These are phyloP conservation scores for Orthosia gothica DNA, from an alignment of 2,888 invertebrate genomes.

Conservation along the genomic window DNA sequence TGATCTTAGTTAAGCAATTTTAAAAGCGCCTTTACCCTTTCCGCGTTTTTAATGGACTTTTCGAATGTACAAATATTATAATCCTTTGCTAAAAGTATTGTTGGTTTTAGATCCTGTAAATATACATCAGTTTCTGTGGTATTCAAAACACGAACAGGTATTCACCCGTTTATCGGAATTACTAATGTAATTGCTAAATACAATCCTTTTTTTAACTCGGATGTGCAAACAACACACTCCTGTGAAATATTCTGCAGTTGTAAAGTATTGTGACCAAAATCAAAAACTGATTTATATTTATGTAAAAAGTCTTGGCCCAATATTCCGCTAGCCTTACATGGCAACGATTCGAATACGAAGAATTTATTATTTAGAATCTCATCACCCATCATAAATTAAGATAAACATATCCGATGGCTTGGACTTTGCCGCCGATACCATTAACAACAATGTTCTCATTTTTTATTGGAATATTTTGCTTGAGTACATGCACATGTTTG, in stretches of 20 bases:
- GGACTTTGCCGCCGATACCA: slow-evolving; percentile 25
- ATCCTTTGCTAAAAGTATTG: not conserved
- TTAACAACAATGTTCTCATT: not conserved
- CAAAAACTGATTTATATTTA: too few species aligned
- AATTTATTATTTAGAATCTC: too few species aligned
- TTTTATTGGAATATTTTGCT: not conserved
- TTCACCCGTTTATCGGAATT: not conserved
- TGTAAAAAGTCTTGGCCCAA: too few species aligned
- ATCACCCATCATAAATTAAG: too few species aligned
- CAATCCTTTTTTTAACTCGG: not conserved
- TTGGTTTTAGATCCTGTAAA: not conserved
- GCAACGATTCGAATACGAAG: too few species aligned
- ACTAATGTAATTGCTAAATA: not conserved
- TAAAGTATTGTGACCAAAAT: too few species aligned
- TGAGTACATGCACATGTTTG: too few species aligned
- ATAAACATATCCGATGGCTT: slow-evolving; percentile 27
- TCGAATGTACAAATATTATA: not conserved
- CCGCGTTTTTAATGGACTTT: not conserved
- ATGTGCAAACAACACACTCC: not conserved
- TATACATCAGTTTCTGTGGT: not conserved
- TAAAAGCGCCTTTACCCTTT: not conserved
- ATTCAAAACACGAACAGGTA: not conserved
- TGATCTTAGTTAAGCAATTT: not conserved
- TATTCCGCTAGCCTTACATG: too few species aligned
- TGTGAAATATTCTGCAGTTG: not conserved